A percentile compares a stretch with the other conserved stretches of the same genome.
Conservation (phyloP, 2,113 vertebrate genomes). For the Martes martes region DNA sequence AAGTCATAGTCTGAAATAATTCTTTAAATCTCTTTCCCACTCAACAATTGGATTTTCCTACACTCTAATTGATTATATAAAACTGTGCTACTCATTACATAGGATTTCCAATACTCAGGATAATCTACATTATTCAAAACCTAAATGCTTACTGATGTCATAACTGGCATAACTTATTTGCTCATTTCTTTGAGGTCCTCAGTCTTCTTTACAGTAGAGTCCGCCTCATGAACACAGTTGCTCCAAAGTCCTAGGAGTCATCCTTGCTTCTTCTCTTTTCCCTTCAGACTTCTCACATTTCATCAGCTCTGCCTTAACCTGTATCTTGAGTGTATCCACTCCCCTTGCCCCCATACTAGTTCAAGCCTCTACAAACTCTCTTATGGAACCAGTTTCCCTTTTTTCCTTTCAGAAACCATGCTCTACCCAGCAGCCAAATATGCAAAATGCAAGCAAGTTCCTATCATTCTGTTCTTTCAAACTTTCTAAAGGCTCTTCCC, state of each 20-base stretch:
- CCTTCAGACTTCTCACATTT: neutral
- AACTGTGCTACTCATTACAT: neutral
- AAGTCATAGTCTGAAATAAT: neutral
- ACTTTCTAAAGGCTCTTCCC: neutral
- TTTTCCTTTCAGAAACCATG: too few relatives aligned
- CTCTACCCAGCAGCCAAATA: neutral
- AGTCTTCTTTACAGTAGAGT: neutral
- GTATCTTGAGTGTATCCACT: too few relatives aligned
- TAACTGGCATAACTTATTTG: neutral
- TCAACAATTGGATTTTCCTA: neutral
- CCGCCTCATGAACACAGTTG: rapidly evolving
- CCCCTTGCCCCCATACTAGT: neutral
- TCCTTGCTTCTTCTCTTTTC: neutral
- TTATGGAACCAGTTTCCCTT: neutral
- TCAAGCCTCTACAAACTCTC: neutral
- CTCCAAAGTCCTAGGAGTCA: neutral
- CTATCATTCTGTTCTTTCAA: neutral
- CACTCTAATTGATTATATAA: neutral
- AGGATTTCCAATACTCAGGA: neutral
- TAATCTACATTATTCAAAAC: neutral
- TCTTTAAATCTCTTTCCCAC: neutral
- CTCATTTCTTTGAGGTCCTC: neutral
- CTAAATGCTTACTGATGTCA: neutral
- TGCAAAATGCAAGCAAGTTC: neutral
- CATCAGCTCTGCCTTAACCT: neutral